Evolutionary conservation across 30 jellyfish, hydroid and myxozoan genomes (phyloP).

Genomic region (Aurelia sp.): DNA sequence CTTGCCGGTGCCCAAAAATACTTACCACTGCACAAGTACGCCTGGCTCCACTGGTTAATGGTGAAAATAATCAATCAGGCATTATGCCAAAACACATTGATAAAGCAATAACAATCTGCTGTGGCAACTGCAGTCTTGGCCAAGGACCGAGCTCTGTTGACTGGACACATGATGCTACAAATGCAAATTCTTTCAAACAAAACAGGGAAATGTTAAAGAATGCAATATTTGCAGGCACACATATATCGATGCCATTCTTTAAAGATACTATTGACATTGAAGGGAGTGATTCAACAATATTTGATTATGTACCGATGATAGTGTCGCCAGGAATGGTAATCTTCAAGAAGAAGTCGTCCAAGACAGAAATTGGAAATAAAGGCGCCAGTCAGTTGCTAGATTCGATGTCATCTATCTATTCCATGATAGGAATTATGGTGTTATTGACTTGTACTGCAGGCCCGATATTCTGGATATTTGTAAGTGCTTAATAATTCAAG

Average conservation of each 20-base stretch:
- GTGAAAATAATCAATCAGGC: not conserved
- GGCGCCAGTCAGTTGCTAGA: conserved; percentile 16
- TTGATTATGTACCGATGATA: conserved; percentile 40
- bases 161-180: conserved; percentile 53
- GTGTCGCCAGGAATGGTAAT: conserved; percentile 61
- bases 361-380: conserved; percentile 34
- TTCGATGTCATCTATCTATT: conserved; percentile 9
- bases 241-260: conserved; percentile 32
- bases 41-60: conserved; percentile 19
- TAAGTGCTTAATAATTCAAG: no score
- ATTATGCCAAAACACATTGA: conserved; percentile 3
- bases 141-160: conserved; percentile 60
- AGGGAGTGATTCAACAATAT: conserved; percentile 18
- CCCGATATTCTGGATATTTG: conserved; percentile 34
- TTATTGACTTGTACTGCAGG: conserved; percentile 34
- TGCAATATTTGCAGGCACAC: conserved; percentile 57
- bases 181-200: conserved; percentile 21
- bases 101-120: conserved; percentile 18
- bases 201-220: not conserved
- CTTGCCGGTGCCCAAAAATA: conserved; percentile 36
- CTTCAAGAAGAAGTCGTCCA: conserved; percentile 42
- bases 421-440: conserved; percentile 9
- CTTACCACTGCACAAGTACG: conserved; percentile 3
- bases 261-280: conserved; percentile 3
- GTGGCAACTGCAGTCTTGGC: conserved; percentile 62